A percentile compares a stretch with the other conserved stretches of the same genome.
phyloP scores from a whole-genome alignment of 2,888 invertebrate species.

The Rhorus exstirpatorius region DNA sequence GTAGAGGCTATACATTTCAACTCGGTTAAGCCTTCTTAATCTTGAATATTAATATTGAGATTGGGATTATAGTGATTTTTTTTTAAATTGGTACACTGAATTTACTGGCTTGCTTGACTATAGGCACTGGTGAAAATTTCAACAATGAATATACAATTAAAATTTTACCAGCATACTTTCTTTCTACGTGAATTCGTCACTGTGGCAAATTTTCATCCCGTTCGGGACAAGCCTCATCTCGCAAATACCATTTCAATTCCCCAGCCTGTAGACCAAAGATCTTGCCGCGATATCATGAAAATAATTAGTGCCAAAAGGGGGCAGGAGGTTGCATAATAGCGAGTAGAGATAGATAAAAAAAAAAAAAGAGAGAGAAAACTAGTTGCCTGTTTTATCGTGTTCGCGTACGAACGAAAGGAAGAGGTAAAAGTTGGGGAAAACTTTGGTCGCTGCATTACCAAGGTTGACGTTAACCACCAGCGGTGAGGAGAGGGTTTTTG shows the following conservation, averaged over 20 bases:
- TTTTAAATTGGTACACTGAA: too few relatives aligned
- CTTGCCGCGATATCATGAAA: slow-evolving; percentile 6
- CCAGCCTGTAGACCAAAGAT: slow-evolving; percentile 12
- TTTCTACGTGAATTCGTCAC: too few relatives aligned
- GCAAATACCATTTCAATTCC: neutral
- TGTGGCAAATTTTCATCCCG: neutral
- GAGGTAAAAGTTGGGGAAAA: slow-evolving; percentile 66
- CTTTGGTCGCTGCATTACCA: slow-evolving; percentile 58
- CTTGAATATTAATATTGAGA: too few relatives aligned
- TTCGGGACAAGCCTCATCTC: neutral
- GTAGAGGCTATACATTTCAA: too few relatives aligned
- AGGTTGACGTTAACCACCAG: slow-evolving; percentile 62
- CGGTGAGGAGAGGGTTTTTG: slow-evolving; percentile 29
- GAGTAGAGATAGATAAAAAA: neutral
- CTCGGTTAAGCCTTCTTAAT: too few relatives aligned
- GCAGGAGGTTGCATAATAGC: slow-evolving; percentile 30
- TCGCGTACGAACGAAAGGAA: slow-evolving; percentile 53
- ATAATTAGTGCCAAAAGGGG: slow-evolving; percentile 47
- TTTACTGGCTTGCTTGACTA: too few relatives aligned
- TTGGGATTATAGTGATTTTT: too few relatives aligned
- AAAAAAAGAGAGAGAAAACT: slow-evolving; percentile 16
- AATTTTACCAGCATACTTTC: too few relatives aligned
- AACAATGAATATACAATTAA: too few relatives aligned
- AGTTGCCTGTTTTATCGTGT: slow-evolving; percentile 6
- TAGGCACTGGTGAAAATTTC: too few relatives aligned